A percentile compares a stretch with the other conserved stretches of the same genome.
These are phyloP conservation scores for Apodemus sylvaticus DNA, from an alignment of 2,113 vertebrate genomes.

Conservation along the genomic window DNA sequence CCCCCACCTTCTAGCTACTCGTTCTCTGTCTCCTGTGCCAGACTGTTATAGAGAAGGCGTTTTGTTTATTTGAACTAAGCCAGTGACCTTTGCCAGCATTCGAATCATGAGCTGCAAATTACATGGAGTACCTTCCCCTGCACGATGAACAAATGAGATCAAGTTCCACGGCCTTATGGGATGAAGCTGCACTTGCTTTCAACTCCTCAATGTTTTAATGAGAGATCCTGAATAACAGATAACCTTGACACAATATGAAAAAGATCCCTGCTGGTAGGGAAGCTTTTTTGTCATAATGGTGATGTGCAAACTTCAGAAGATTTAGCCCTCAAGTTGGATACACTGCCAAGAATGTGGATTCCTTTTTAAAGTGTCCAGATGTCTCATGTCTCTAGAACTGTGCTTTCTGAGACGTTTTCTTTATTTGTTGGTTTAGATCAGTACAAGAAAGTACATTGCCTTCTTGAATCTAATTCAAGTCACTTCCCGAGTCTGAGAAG, in stretches of 20 bases:
- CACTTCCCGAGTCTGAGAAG: conserved; percentile 64
- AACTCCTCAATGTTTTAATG: conserved; percentile 52
- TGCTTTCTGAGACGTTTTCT: conserved; percentile 66
- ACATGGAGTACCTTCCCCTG: conserved; percentile 63
- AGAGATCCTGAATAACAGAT: conserved; percentile 52
- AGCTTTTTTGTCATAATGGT: conserved; percentile 59
- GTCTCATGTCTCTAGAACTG: conserved; percentile 73
- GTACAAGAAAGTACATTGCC: conserved; percentile 76
- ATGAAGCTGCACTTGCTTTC: not conserved
- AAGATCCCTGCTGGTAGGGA: conserved; percentile 28
- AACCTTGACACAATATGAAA: not conserved
- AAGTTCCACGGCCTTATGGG: conserved; percentile 46
- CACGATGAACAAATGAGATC: conserved; percentile 54
- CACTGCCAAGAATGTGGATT: conserved; percentile 77
- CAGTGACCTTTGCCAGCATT: conserved; percentile 70
- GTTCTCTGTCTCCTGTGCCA: conserved; percentile 38
- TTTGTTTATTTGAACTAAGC: conserved; percentile 77
- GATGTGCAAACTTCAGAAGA: conserved; percentile 68
- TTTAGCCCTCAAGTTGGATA: conserved; percentile 28
- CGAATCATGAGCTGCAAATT: conserved; percentile 51
- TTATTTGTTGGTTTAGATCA: conserved; percentile 80
- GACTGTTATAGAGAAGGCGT: conserved; percentile 68
- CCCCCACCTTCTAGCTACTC: not conserved
- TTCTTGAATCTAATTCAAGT: conserved; percentile 75
- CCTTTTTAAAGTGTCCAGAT: conserved; percentile 77